Evolutionary conservation across 2,113 vertebrate genomes (phyloP).

Genomic region (Zosterops pallidus): DNA sequence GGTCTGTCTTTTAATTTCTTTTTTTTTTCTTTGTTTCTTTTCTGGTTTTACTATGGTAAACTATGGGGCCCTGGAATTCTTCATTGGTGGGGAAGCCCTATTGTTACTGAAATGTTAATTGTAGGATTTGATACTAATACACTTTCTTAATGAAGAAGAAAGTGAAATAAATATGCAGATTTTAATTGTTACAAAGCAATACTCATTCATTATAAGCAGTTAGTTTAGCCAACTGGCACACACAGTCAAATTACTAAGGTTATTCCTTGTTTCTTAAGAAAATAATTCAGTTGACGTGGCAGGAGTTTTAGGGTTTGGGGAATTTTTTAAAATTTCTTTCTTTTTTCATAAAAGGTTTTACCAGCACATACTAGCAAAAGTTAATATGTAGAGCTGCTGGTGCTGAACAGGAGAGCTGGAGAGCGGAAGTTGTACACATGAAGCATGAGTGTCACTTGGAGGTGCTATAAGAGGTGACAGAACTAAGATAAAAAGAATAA

Average conservation of each 20-base stretch:
- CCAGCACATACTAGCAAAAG: background rate
- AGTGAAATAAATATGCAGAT: background rate
- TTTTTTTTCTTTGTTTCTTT: background rate
- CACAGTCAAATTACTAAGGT: background rate
- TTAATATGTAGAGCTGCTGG: background rate
- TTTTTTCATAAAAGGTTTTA: background rate
- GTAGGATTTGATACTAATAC: background rate
- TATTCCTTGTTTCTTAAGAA: background rate
- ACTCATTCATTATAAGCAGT: background rate
- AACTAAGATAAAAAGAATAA: conserved; percentile 19
- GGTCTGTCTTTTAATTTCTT: conserved; percentile 58
- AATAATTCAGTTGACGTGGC: background rate
- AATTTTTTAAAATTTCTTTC: background rate
- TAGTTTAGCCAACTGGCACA: background rate
- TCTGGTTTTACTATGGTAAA: background rate
- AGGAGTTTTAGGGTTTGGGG: background rate
- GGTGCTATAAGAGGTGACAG: background rate
- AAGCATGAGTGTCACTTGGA: background rate
- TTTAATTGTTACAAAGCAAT: background rate
- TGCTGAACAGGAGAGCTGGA: background rate
- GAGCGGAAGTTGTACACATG: background rate
- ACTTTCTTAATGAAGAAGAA: background rate
- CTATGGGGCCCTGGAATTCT: background rate
- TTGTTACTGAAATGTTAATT: background rate
- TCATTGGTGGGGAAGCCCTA: background rate